These are phyloP conservation scores for Tipula confusa DNA, from an alignment of 2,888 invertebrate genomes.

Conservation along the genomic window DNA sequence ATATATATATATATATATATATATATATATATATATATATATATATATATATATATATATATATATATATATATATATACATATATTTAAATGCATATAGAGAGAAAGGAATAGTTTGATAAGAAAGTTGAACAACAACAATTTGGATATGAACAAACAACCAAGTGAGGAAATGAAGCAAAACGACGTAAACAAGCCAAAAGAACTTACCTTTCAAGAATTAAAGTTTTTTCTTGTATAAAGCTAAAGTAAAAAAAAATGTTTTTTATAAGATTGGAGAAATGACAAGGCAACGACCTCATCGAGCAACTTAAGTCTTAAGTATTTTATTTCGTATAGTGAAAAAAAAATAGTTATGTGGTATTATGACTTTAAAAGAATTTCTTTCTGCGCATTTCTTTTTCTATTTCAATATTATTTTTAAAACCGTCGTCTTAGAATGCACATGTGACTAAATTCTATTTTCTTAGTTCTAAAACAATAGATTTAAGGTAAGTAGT, in stretches of 20 bases:
- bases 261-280: not conserved
- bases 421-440: not conserved
- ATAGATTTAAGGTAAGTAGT: not conserved
- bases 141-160: not conserved
- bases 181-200: constrained; percentile 20
- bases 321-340: not conserved
- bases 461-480: not conserved
- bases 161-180: constrained; percentile 3
- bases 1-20: too few relatives aligned
- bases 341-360: not conserved
- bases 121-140: constrained; percentile 1
- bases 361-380: not conserved
- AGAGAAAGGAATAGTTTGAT: constrained; percentile 3
- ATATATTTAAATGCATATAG: not conserved
- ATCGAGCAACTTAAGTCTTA: constrained; percentile 1
- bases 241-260: not conserved
- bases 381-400: not conserved
- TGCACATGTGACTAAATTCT: not conserved
- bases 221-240: not conserved
- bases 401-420: not conserved
- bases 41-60: too few relatives aligned
- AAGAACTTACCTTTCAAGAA: not conserved
- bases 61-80: not conserved
- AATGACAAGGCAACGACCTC: constrained; percentile 29
- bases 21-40: too few relatives aligned